Evolutionary conservation across 1,140 invertebrate genomes (phyloP).

Genomic region (Drosophila erecta): DNA sequence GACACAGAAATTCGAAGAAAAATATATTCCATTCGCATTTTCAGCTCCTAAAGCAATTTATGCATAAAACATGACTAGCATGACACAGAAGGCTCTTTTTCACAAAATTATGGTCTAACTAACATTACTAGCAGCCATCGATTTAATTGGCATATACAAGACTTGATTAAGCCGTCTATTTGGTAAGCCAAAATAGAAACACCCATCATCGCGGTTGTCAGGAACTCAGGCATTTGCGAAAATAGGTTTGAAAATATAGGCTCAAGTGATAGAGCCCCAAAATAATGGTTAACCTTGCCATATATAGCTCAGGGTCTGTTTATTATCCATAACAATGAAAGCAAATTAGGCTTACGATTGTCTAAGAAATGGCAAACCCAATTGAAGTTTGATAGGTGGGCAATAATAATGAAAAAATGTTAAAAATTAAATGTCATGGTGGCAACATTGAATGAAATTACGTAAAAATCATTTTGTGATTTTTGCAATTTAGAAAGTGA

Average conservation of each 20-base stretch:
- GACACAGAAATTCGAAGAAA: too few relatives aligned
- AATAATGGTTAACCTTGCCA: conserved; percentile 51
- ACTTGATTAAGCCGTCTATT: conserved; percentile 55
- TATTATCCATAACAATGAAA: conserved; percentile 51
- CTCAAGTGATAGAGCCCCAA: background rate
- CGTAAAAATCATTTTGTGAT: conserved; percentile 24
- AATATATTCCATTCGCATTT: background rate
- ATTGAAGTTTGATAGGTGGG: conserved; percentile 55
- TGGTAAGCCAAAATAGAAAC: conserved; percentile 25
- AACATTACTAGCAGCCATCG: conserved; percentile 49
- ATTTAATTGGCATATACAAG: conserved; percentile 73
- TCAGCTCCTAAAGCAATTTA: conserved; percentile 42
- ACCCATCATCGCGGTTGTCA: conserved; percentile 12
- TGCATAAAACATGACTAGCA: conserved; percentile 60
- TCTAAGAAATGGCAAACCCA: conserved; percentile 59
- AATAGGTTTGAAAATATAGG: conserved; percentile 29
- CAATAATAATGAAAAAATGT: conserved; percentile 20
- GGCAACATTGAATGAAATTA: conserved; percentile 38
- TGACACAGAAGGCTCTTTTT: conserved; percentile 29
- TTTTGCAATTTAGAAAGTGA: conserved; percentile 36
- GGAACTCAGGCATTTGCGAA: conserved; percentile 21
- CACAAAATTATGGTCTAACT: conserved; percentile 42
- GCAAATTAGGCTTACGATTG: conserved; percentile 62
- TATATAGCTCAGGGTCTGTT: conserved; percentile 60
- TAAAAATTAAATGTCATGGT: conserved; percentile 57